phyloP scores from a whole-genome alignment of 35 echinoderm and acorn worm genomes.

The Patiria miniata region DNA sequence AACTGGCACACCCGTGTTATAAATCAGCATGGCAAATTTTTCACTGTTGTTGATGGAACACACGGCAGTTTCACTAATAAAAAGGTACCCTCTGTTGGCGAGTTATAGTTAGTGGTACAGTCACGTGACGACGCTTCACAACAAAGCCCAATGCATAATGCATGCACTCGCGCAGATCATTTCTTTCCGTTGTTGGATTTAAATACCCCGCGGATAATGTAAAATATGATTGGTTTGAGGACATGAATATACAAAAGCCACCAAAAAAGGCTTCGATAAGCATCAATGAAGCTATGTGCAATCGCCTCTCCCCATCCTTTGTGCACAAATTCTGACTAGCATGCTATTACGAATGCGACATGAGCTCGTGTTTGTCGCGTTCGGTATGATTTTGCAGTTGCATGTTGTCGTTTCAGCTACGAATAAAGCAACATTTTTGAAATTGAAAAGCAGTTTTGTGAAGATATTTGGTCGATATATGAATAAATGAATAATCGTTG shows the following conservation, averaged over 20 bases:
- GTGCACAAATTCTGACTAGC: background rate
- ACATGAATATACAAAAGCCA: background rate
- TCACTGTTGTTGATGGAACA: no score
- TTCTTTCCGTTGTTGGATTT: background rate
- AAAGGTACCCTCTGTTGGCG: background rate
- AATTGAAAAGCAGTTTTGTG: background rate
- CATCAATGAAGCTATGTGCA: background rate
- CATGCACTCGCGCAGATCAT: background rate
- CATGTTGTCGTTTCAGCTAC: background rate
- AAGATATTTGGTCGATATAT: background rate
- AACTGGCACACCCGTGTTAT: no score
- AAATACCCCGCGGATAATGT: background rate
- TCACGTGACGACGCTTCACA: background rate
- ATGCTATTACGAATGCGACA: background rate
- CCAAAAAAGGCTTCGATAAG: background rate
- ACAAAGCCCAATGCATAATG: background rate
- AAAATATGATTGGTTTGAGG: constrained; percentile 1
- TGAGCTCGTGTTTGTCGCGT: background rate
- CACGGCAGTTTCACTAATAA: background rate
- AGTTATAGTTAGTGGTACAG: background rate
- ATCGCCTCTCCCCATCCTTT: background rate
- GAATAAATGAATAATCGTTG: background rate
- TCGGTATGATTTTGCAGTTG: background rate
- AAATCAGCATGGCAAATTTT: no score
- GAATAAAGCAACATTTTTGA: background rate